phyloP scores from a whole-genome alignment of 2,113 vertebrate species.

The Smithornis capensis region DNA sequence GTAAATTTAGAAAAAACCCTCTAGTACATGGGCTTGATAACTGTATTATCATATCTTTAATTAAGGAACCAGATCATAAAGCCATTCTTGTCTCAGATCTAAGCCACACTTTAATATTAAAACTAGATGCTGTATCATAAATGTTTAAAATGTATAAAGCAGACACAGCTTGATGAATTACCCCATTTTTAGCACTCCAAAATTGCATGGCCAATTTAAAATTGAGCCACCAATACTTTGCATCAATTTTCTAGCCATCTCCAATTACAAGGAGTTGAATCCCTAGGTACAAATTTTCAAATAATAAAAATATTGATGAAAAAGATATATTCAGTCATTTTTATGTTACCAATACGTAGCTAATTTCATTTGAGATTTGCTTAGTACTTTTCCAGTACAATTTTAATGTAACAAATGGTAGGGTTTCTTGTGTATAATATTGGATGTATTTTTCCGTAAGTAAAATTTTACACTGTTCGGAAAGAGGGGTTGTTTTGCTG shows the following conservation, averaged over 20 bases:
- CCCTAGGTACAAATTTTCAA: not conserved
- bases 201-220: slow-evolving; percentile 33
- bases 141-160: slow-evolving; percentile 44
- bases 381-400: not conserved
- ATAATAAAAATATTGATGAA: not conserved
- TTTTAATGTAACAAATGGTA: not conserved
- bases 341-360: not conserved
- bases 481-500: not conserved
- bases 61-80: not conserved
- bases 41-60: not conserved
- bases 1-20: not conserved
- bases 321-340: not conserved
- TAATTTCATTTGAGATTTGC: not conserved
- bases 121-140: slow-evolving; percentile 37
- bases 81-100: not conserved
- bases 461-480: not conserved
- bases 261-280: slow-evolving; percentile 17
- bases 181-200: not conserved
- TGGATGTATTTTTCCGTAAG: not conserved
- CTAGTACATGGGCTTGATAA: not conserved
- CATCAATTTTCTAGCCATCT: slow-evolving; percentile 30
- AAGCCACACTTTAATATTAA: slow-evolving; percentile 30
- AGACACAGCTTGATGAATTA: slow-evolving; percentile 27
- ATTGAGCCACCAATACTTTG: slow-evolving; percentile 13
- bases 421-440: not conserved